phyloP scores from a whole-genome alignment of 2,113 vertebrate species.

The Dicentrarchus labrax region DNA sequence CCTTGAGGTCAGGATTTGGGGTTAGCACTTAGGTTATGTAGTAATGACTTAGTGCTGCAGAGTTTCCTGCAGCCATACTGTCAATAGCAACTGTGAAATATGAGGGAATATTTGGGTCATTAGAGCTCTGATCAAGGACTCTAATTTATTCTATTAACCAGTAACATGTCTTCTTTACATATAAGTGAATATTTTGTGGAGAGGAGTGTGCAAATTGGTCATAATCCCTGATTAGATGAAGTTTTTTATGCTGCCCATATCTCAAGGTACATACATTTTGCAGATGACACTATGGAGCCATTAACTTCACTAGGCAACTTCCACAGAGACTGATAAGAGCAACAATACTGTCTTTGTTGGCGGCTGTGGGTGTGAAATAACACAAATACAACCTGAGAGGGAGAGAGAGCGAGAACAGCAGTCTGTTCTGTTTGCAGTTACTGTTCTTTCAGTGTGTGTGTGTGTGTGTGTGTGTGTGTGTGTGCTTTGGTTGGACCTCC shows the following conservation, averaged over 20 bases:
- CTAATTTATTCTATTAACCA: background rate
- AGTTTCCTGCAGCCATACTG: background rate
- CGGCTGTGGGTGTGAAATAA: slow-evolving; percentile 6
- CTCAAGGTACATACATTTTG: background rate
- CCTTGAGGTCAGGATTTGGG: background rate
- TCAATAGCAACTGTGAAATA: background rate
- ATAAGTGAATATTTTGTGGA: background rate
- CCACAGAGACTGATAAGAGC: slow-evolving; percentile 8
- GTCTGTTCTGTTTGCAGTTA: slow-evolving; percentile 18
- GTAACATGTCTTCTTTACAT: background rate
- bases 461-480: background rate
- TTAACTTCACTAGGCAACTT: background rate
- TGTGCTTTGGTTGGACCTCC: background rate
- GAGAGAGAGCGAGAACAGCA: background rate
- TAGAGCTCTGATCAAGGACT: background rate
- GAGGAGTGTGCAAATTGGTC: background rate
- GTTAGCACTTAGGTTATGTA: background rate
- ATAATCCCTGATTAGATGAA: background rate
- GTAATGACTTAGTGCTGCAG: background rate
- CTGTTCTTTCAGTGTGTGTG: slow-evolving; percentile 13
- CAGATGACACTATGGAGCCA: background rate
- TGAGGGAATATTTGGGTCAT: background rate
- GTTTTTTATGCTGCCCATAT: background rate
- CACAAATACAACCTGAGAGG: slow-evolving; percentile 39
- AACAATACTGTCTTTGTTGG: slow-evolving; percentile 58